Conservation (phyloP, 2,797 vertebrate species). For the Helostoma temminkii region DNA sequence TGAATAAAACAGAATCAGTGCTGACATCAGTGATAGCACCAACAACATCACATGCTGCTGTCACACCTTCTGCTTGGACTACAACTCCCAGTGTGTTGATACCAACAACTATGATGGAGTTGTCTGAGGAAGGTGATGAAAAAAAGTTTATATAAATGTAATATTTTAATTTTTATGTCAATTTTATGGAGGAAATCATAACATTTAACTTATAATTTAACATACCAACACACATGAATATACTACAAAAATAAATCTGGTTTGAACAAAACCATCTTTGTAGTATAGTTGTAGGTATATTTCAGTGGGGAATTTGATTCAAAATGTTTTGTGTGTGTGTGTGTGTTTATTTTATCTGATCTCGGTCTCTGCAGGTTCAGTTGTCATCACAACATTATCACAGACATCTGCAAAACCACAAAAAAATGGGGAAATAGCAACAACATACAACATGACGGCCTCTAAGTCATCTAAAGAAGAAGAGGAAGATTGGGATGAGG, state of each 20-base stretch:
- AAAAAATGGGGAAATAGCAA: not conserved
- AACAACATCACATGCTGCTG: rapidly evolving
- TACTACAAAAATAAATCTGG: not conserved
- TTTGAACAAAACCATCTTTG: too few relatives aligned
- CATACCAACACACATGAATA: not conserved
- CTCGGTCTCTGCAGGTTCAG: not conserved
- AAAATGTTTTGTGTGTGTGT: too few relatives aligned
- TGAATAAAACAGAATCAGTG: not conserved
- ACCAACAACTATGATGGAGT: rapidly evolving
- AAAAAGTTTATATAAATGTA: not conserved
- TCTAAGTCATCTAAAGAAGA: constrained; percentile 33
- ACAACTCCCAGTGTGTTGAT: constrained; percentile 18
- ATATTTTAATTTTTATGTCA: too few relatives aligned
- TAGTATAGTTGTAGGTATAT: not conserved
- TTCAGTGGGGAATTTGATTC: not conserved
- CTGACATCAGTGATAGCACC: not conserved
- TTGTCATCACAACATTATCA: not conserved
- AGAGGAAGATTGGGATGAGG: not conserved
- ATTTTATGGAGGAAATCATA: too few relatives aligned
- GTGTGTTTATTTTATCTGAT: not conserved
- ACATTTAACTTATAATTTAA: too few relatives aligned
- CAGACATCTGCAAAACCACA: not conserved
- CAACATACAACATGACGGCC: not conserved
- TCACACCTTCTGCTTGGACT: not conserved
- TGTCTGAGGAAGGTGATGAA: constrained; percentile 28